Conservation (phyloP, 2,888 invertebrate genomes). For the Epinotia nisella region DNA sequence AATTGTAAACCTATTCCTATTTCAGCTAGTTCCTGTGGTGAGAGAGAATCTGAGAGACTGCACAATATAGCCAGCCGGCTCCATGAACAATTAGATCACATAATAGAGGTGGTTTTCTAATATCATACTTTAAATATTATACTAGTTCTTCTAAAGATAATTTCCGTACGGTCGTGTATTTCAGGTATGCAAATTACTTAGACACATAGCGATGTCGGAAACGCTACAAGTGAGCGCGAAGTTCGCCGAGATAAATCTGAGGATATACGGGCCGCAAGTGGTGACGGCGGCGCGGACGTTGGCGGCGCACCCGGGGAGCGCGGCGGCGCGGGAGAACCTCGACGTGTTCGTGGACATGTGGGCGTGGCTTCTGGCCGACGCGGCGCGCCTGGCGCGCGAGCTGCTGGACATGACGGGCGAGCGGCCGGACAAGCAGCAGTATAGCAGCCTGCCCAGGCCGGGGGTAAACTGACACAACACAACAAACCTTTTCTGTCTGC, state of each 20-base stretch:
- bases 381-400: slow-evolving; percentile 95
- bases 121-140: slow-evolving; percentile 27
- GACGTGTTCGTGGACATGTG: slow-evolving; percentile 98
- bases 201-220: slow-evolving; percentile 97
- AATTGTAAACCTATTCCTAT: slow-evolving; percentile 2
- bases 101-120: slow-evolving; percentile 91
- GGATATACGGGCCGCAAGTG: slow-evolving; percentile 97
- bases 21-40: slow-evolving; percentile 86
- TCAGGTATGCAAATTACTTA: slow-evolving; percentile 97
- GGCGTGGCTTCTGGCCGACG: slow-evolving; percentile 96
- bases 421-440: slow-evolving; percentile 83
- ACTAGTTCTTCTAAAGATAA: slow-evolving; percentile 30
- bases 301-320: slow-evolving; percentile 95
- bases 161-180: slow-evolving; percentile 26
- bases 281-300: slow-evolving; percentile 97
- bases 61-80: slow-evolving; percentile 97
- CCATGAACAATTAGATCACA: slow-evolving; percentile 98
- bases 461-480: slow-evolving; percentile 87
- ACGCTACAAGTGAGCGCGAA: slow-evolving; percentile 97
- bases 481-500: neutral
- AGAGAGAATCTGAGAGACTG: slow-evolving; percentile 91
- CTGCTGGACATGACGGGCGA: slow-evolving; percentile 91
- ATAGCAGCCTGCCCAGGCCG: slow-evolving; percentile 97
- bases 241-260: slow-evolving; percentile 97
- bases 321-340: slow-evolving; percentile 98